Evolutionary conservation across 2,113 vertebrate genomes (phyloP), one percentile per base, ranked within the genome.

Genomic region (Brachyistius frenatus): DNA sequence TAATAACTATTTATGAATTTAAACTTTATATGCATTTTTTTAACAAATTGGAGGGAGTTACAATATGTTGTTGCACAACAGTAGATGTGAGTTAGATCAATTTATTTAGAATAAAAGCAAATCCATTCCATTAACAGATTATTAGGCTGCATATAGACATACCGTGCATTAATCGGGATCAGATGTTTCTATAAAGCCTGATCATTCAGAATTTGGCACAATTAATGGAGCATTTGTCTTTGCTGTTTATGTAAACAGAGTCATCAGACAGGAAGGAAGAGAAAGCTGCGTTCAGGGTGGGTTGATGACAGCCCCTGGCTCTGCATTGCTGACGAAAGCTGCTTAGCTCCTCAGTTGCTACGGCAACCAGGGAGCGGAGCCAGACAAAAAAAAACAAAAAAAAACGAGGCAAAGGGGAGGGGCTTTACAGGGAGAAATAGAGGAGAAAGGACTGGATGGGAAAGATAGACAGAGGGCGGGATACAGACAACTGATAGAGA

Each of bases 331-430:
- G 95, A 96, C 96, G 95, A 95, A 95, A 96, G 95, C 95, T 77
- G 95, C 95, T 95, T 90, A 95, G 86, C 93, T 91, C 92, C 95
- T 91, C 94, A 92, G 97, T 99, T 96, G 94, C 97, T 94, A 98
- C 97, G 97, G 96, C 88, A 95, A 98, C 95, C 92, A 65, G 93
- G 92, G 81, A 89, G 95, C 84, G 95, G 95, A 91, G 94, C 90
- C 92, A 95, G 92, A 93, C 69, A 87, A 95, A 94, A 58, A 60
- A 71, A 95, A 94, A 23, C 23, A 23, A 57, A 60, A 72, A 91
- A 90, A 88, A 96, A 94, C 80, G 92, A 95, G 94, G 90, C 91
- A 93, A 91, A 94, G 92, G 86, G 95, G 93, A 92, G 90, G 93
- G 89, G 96, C 94, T 92, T 95, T 92, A 79, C 89, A 94, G 95